A percentile compares a stretch with the other conserved stretches of the same genome.
Evolutionary conservation across 2,888 invertebrate species (phyloP).

Genomic region (Laothoe populi): DNA sequence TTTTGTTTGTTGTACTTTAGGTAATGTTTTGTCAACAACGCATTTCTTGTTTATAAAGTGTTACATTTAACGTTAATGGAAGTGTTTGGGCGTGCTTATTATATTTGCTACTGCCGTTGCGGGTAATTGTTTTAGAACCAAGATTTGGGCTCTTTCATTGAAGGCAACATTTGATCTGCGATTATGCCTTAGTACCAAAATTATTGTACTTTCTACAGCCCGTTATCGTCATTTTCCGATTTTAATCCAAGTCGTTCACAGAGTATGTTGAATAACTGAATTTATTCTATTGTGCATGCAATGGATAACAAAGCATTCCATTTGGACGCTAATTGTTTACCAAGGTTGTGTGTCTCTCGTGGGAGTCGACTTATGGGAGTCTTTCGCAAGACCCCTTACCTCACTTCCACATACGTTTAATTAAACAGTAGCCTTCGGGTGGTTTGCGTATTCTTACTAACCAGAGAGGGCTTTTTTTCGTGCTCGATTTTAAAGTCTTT

Average conservation of each 20-base stretch:
- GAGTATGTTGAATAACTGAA: neutral
- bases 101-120: neutral
- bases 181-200: no score
- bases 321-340: constrained; percentile 21
- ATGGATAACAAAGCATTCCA: constrained; percentile 12
- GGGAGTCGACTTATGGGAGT: constrained; percentile 21
- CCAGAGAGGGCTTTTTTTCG: no score
- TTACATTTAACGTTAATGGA: constrained; percentile 1
- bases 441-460: neutral
- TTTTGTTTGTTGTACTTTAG: neutral
- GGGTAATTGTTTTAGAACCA: neutral
- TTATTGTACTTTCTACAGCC: no score
- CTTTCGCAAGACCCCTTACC: constrained; percentile 19
- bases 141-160: neutral
- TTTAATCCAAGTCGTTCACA: neutral
- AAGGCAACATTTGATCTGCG: neutral
- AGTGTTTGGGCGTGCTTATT: neutral
- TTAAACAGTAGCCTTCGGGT: constrained; percentile 15
- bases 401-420: constrained; percentile 12
- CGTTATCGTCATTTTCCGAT: no score
- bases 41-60: neutral
- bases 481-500: no score
- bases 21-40: constrained; percentile 10
- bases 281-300: neutral
- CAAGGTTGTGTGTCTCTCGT: constrained; percentile 19